phyloP scores from a whole-genome alignment of 2,113 vertebrate genomes.

The Elanus axillaris region DNA sequence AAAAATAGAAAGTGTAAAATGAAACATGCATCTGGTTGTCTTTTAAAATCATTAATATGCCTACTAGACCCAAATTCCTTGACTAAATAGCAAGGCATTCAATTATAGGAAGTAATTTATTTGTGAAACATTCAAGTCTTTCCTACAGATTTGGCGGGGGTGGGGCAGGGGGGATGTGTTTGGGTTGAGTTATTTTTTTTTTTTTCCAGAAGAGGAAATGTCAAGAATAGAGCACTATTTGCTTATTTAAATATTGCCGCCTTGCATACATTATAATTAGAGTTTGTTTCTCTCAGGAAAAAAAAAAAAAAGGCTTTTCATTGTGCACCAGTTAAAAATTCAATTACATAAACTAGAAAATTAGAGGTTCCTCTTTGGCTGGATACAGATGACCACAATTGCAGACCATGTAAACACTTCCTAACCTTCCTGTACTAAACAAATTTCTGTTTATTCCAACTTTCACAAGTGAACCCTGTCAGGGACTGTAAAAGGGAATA shows the following conservation, averaged over 20 bases:
- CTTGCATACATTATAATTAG: constrained; percentile 31
- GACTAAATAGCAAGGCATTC: constrained; percentile 48
- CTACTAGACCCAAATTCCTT: constrained; percentile 34
- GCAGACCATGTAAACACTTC: neutral
- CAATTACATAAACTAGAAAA: constrained; percentile 45
- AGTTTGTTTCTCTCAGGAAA: neutral
- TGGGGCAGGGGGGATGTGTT: fast-evolving
- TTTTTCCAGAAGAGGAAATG: constrained; percentile 1
- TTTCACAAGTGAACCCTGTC: constrained; percentile 6
- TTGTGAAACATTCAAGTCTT: constrained; percentile 19
- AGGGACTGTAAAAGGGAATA: neutral
- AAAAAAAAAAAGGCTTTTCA: neutral
- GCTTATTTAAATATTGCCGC: constrained; percentile 17
- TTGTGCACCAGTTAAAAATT: constrained; percentile 8
- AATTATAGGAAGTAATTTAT: constrained; percentile 49
- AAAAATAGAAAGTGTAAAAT: neutral
- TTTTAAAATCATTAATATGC: constrained; percentile 43
- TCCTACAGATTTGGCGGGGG: neutral
- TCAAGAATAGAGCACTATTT: constrained; percentile 34
- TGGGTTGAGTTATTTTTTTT: neutral
- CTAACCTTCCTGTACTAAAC: constrained; percentile 31
- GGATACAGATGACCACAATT: constrained; percentile 24
- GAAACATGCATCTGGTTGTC: neutral
- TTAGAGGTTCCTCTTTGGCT: constrained; percentile 32
- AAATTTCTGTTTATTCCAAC: constrained; percentile 18